Percentiles rank a stretch among this genome's conserved stretches.
Evolutionary conservation across 2,888 invertebrate genomes (phyloP).

Genomic region (Fragum fragum): DNA sequence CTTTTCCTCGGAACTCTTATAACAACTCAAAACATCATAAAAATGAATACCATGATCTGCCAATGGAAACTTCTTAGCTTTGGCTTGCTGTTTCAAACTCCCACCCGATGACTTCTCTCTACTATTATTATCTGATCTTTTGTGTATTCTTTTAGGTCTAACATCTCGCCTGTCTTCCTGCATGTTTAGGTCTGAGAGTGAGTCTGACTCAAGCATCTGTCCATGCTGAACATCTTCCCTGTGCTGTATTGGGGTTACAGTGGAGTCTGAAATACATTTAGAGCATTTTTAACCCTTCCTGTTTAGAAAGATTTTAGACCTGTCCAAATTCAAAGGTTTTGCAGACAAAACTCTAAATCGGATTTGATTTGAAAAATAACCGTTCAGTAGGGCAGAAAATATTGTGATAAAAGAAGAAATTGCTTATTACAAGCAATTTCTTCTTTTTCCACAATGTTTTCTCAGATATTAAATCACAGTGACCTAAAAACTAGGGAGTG

Average conservation of each 20-base stretch:
- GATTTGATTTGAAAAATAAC: too few species aligned
- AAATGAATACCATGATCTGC: constrained; percentile 10
- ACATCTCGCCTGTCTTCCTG: constrained; percentile 50
- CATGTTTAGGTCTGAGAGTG: constrained; percentile 70
- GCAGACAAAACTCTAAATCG: too few species aligned
- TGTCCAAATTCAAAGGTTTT: too few species aligned
- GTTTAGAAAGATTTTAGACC: too few species aligned
- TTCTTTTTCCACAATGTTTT: too few species aligned
- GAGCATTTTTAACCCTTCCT: background rate
- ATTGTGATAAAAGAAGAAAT: too few species aligned
- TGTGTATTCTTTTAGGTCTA: constrained; percentile 37
- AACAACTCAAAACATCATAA: too few species aligned
- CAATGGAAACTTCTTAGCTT: constrained; percentile 17
- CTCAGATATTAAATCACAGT: too few species aligned
- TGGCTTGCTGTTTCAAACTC: constrained; percentile 25
- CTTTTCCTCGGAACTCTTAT: too few species aligned
- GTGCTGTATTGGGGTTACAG: constrained; percentile 74
- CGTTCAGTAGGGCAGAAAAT: too few species aligned
- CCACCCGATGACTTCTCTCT: constrained; percentile 38
- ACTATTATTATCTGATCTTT: constrained; percentile 20
- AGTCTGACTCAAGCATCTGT: constrained; percentile 74
- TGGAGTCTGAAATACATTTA: constrained; percentile 63
- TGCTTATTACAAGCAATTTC: too few species aligned
- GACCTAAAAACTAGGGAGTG: too few species aligned
- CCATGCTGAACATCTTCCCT: constrained; percentile 70